Evolutionary conservation across 1,140 invertebrate species (phyloP), one percentile per base, ranked within the genome.

Genomic region (Uloborus diversus): DNA sequence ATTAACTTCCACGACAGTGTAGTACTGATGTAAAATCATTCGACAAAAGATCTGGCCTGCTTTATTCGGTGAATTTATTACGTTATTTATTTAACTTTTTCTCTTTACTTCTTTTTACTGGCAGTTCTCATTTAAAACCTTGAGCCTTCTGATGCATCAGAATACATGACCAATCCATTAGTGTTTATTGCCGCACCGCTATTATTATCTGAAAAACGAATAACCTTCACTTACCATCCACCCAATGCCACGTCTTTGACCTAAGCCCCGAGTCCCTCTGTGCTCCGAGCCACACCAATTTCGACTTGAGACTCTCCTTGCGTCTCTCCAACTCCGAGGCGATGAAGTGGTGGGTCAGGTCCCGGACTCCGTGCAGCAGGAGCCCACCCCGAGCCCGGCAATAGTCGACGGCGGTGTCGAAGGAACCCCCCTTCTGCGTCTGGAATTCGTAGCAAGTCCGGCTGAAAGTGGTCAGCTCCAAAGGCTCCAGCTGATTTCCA

Each of bases 241-340:
- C 92, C 94, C 94, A 96, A 86, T 92, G 92, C 94, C 94, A 97
- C 1, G 92, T 94, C 68, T 93, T 89, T 0, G 92, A 92, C 0
- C 92, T 93, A 35, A 94, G 89, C 13, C 92, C 91, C 0, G 94
- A 93, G 82, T 96, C 95, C 84, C 94, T 94, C 83, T 94, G 92
- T 0, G 93, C 94, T 1, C 95, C 95, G 42, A 97, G 93, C 95
- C 95, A 96, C 0, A 96, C 92, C 28, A 96, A 87, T 83, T 95
- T 93, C 28, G 82, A 82, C 85, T 94, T 94, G 11, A 96, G 84
- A 57, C 90, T 91, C 0, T 91, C 87, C 84, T 94, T 95, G 23
- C 93, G 87, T 65, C 93, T 88, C 83, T 96, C 94, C 56, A 96
- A 87, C 85, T 95, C 94, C 68, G 91, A 53, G 92, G 87, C 37